Percentiles rank a stretch among this genome's conserved stretches.
These are phyloP conservation scores for Goniozus legneri DNA, from an alignment of 1,140 invertebrate species.

Conservation along the genomic window DNA sequence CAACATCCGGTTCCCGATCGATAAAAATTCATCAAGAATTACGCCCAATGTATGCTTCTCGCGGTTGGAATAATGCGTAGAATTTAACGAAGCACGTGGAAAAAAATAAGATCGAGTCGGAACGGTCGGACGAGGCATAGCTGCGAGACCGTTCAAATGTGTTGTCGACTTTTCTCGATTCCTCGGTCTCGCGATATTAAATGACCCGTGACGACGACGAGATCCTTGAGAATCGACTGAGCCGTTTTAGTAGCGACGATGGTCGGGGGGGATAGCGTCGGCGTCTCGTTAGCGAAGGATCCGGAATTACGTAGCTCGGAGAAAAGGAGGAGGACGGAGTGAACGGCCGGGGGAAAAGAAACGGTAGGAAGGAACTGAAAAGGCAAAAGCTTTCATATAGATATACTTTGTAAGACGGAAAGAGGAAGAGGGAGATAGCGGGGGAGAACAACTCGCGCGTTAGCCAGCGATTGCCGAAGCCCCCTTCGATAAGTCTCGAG, in stretches of 20 bases:
- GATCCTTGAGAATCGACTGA: constrained; percentile 10
- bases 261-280: constrained; percentile 19
- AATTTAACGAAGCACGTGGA: no score
- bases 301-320: constrained; percentile 18
- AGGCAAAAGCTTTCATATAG: constrained; percentile 10
- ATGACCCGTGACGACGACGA: no score
- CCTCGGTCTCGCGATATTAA: no score
- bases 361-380: constrained; percentile 13
- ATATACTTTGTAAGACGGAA: no score
- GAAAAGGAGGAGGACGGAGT: constrained; percentile 23
- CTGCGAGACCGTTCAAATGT: no score
- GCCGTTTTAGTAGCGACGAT: constrained; percentile 6
- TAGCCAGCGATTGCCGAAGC: constrained; percentile 1
- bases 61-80: no score
- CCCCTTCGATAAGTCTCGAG: constrained; percentile 29
- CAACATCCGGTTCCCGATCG: no score
- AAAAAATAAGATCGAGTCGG: no score
- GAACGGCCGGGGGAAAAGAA: constrained; percentile 14
- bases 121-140: no score
- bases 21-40: no score
- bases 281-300: constrained; percentile 26
- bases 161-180: no score
- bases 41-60: no score
- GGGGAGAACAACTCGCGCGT: background rate
- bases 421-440: background rate